These are phyloP conservation scores for Melopsittacus undulatus DNA, from an alignment of 2,797 vertebrate genomes.

Conservation along the genomic window DNA sequence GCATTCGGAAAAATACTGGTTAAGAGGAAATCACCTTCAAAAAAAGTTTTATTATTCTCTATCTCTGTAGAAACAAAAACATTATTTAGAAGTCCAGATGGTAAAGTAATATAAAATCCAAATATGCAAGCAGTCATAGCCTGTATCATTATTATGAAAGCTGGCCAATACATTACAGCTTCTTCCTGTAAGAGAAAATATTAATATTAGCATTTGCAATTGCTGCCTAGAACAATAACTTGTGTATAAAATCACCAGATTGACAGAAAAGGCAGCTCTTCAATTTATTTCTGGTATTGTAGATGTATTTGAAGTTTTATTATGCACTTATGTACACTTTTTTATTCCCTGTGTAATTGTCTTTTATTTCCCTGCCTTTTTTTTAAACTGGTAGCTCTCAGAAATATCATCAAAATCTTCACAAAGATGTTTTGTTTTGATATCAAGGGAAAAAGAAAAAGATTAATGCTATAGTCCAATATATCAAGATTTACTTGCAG, in stretches of 20 bases:
- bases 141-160: neutral
- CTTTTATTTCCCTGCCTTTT: neutral
- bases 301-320: neutral
- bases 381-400: neutral
- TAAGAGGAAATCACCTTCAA: neutral
- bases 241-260: neutral
- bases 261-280: neutral
- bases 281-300: neutral
- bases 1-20: neutral
- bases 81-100: neutral
- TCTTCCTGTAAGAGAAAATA: neutral
- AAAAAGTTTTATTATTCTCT: neutral
- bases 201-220: neutral
- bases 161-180: neutral
- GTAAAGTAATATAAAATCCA: neutral
- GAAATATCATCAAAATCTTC: neutral
- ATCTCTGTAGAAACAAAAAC: neutral
- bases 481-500: neutral
- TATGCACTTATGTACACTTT: neutral
- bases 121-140: neutral
- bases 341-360: neutral
- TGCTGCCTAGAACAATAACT: neutral
- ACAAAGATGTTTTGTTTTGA: accelerated
- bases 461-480: neutral
- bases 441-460: neutral